Evolutionary conservation across 2,113 vertebrate genomes (phyloP), one percentile per base, ranked within the genome.

Genomic region (Crotophaga sulcirostris): DNA sequence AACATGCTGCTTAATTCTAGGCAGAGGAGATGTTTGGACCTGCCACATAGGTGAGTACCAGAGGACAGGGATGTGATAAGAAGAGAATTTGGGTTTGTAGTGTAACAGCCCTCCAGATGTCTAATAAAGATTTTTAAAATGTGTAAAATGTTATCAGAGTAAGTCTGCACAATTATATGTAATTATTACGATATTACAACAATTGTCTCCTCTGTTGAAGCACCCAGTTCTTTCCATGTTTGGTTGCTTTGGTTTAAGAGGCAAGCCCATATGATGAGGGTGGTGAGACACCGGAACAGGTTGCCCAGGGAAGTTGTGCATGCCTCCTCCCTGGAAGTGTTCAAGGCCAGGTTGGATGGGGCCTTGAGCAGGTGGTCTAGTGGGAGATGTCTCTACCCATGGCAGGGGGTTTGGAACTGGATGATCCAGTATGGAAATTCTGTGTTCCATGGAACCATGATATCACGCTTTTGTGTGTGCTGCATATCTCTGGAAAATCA

Each of bases 41-140:
- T 38, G 20, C 47, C 25, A 9, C 23, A 11, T 15, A 33, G 31
- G 6, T 44, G 13, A 25, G 17, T 28, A 17, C 21, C 36, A 33
- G 45, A 23, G 17, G 24, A 54, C 6, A 51, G 23, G 66, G 47
- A 31, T 52, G 59, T 23, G 25, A 8, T 68, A 56, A 36, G 33
- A 69, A 69, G 38, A 81, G n/a, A 77, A 40, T 64, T 68, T n/a
- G 52, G 13, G 2, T 86, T 81, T 80, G 13, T 75, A 89, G 69
- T 70, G 56, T 94, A 94, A 95, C 89, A 89, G 73, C 66, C 52
- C 52, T 96, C 84, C 55, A 86, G 87, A 60, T 94, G 76, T 93
- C 89, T 92, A 97, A 90, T 89, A 93, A 90, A 97, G 90, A 93
- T 91, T 93, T 95, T 89, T 69, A 42, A 78, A 89, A 89, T 36